Conservation (phyloP, 37 sponge, comb jelly and placozoan species). For the Crambe crambe region DNA sequence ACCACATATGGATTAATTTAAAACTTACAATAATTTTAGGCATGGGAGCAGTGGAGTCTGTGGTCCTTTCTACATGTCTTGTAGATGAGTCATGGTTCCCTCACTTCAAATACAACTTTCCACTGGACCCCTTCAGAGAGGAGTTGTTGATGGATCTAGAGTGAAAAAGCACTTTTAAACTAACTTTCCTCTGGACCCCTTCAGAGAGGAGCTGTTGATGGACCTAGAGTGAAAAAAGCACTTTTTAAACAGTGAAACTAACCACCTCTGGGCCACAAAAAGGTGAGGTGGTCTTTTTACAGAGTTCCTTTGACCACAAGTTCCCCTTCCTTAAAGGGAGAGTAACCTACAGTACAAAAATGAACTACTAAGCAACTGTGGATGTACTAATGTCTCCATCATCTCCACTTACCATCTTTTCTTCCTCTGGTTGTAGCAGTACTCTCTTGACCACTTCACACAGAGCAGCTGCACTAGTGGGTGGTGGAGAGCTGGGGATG, state of each 20-base stretch:
- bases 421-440: conserved; percentile 29
- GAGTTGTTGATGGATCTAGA: conserved; percentile 1
- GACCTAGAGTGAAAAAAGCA: not conserved
- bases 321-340: conserved; percentile 21
- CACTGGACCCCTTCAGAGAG: conserved; percentile 60
- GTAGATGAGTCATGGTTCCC: conserved; percentile 58
- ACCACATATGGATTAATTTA: no score
- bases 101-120: conserved; percentile 21
- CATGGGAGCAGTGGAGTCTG: conserved; percentile 68
- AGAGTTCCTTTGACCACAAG: conserved; percentile 44
- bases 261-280: not conserved
- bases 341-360: conserved; percentile 33
- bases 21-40: conserved; percentile 72
- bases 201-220: conserved; percentile 12
- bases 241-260: not conserved
- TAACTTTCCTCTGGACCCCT: conserved; percentile 68
- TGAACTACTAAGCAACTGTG: no score
- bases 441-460: conserved; percentile 43
- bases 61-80: conserved; percentile 51
- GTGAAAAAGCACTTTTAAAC: no score
- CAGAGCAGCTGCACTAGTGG: not conserved
- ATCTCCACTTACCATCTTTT: conserved; percentile 38
- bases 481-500: not conserved
- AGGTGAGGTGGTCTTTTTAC: no score
- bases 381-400: no score